Evolutionary conservation across 2,113 vertebrate genomes (phyloP).

Genomic region (Mus musculus): DNA sequence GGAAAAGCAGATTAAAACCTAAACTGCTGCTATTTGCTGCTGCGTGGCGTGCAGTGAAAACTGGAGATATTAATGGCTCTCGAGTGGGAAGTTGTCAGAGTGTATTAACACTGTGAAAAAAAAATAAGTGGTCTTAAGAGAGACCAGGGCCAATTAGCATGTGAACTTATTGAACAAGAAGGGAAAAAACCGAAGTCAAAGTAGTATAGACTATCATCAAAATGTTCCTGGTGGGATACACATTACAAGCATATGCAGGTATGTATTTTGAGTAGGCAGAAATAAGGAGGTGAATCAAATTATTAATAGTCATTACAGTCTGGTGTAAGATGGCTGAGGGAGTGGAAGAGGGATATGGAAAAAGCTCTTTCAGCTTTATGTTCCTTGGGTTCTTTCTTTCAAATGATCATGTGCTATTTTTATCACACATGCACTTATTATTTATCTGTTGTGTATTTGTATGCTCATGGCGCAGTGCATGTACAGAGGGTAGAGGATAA

Average conservation of each 20-base stretch:
- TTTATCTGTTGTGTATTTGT: not conserved
- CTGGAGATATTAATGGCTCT: not conserved
- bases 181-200: not conserved
- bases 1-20: conserved; percentile 35
- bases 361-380: not conserved
- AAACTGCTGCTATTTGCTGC: not conserved
- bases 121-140: not conserved
- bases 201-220: not conserved
- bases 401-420: not conserved
- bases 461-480: not conserved
- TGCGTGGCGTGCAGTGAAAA: not conserved
- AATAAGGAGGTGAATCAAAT: not conserved
- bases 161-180: not conserved
- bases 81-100: not conserved
- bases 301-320: not conserved
- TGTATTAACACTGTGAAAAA: not conserved
- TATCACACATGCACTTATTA: not conserved
- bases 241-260: not conserved
- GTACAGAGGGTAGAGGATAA: not conserved
- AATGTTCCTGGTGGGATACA: not conserved
- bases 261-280: not conserved
- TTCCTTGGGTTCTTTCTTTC: not conserved
- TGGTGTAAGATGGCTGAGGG: not conserved
- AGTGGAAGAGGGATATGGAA: not conserved
- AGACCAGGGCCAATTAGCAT: not conserved